Percentiles rank a stretch among this genome's conserved stretches.
Conservation (phyloP, 2,888 invertebrate genomes). For the Malthinus flaveolus region DNA sequence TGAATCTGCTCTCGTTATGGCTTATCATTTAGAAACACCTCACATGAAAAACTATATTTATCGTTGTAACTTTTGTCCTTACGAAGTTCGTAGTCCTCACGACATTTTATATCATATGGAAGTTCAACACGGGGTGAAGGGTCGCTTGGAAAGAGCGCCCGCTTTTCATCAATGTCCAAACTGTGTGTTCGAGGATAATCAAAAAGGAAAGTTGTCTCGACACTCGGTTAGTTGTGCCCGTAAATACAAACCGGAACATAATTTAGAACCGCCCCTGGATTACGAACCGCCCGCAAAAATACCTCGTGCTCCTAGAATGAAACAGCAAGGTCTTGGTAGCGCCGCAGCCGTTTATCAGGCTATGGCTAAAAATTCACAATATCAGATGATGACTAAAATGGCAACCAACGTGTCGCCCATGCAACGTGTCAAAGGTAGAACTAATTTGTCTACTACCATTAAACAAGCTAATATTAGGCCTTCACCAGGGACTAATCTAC, state of each 20-base stretch:
- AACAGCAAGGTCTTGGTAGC: slow-evolving; percentile 45
- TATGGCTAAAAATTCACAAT: slow-evolving; percentile 54
- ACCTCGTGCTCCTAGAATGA: slow-evolving; percentile 66
- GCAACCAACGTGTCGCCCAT: slow-evolving; percentile 45
- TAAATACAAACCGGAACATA: slow-evolving; percentile 85
- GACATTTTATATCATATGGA: slow-evolving; percentile 93
- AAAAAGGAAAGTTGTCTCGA: slow-evolving; percentile 85
- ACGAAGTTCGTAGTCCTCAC: slow-evolving; percentile 81
- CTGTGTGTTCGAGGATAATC: slow-evolving; percentile 93
- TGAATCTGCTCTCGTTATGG: slow-evolving; percentile 81
- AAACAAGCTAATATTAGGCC: slow-evolving; percentile 43
- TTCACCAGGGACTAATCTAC: slow-evolving; percentile 58
- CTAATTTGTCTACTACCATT: slow-evolving; percentile 41
- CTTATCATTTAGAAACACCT: slow-evolving; percentile 87
- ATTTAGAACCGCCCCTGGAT: slow-evolving; percentile 83
- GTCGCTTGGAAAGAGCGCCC: slow-evolving; percentile 80
- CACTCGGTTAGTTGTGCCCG: slow-evolving; percentile 87
- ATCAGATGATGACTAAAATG: slow-evolving; percentile 50
- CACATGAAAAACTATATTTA: slow-evolving; percentile 88
- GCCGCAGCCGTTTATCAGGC: slow-evolving; percentile 56
- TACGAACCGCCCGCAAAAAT: slow-evolving; percentile 95
- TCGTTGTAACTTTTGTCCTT: slow-evolving; percentile 72
- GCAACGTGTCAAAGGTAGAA: slow-evolving; percentile 51
- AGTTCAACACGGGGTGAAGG: slow-evolving; percentile 82
- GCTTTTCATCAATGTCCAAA: slow-evolving; percentile 90